phyloP scores from a whole-genome alignment of 1,140 invertebrate species.

The Brachionus koreanus region DNA sequence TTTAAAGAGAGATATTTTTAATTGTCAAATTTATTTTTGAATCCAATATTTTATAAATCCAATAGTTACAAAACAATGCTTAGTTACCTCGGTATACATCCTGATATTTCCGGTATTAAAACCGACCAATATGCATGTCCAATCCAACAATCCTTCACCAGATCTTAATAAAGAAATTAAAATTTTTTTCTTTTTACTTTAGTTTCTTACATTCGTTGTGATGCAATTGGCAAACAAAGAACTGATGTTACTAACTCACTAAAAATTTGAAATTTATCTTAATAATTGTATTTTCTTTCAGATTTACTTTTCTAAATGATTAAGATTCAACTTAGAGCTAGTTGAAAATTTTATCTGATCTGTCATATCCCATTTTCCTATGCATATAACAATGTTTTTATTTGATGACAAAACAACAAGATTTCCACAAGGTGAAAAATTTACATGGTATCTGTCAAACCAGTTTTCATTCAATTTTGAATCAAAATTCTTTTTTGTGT shows the following conservation, averaged over 20 bases:
- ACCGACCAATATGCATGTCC: conserved; percentile 84
- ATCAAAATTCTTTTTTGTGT: not conserved
- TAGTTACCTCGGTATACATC: conserved; percentile 77
- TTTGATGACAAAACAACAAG: not conserved
- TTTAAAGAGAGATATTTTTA: not conserved
- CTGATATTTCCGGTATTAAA: conserved; percentile 76
- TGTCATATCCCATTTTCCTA: conserved; percentile 40
- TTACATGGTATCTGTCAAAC: conserved; percentile 21
- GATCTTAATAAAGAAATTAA: conserved; percentile 53
- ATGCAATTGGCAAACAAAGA: conserved; percentile 59
- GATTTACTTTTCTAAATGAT: not conserved
- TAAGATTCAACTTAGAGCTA: not conserved
- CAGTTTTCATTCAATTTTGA: not conserved
- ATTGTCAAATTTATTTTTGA: not conserved
- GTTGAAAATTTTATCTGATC: conserved; percentile 25
- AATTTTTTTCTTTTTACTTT: not conserved
- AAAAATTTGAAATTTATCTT: conserved; percentile 25
- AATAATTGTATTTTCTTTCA: not conserved
- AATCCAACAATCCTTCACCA: conserved; percentile 72
- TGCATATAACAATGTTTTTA: conserved; percentile 8
- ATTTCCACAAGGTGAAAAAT: conserved; percentile 34
- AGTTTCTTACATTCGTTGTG: conserved; percentile 61
- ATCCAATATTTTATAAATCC: not conserved
- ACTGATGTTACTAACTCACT: conserved; percentile 54
- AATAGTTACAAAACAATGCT: conserved; percentile 1